Evolutionary conservation across 2,888 invertebrate species (phyloP).

Genomic region (Teleogryllus oceanicus): DNA sequence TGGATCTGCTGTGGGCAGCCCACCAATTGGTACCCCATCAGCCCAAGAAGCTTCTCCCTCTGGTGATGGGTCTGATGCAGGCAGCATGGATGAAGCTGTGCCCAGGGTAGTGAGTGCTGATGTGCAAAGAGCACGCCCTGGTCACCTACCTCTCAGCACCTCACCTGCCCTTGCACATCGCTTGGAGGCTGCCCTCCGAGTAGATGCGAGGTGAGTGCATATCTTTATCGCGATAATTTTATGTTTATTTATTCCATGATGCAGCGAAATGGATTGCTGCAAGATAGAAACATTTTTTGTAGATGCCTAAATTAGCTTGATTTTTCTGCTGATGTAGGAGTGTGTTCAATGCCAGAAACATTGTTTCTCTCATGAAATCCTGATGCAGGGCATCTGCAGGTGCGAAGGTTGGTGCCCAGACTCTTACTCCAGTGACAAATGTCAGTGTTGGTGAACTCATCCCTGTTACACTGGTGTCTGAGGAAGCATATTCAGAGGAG

Average conservation of each 20-base stretch:
- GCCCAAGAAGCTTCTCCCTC: neutral
- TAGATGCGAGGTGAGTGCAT: neutral
- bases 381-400: no score
- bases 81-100: neutral
- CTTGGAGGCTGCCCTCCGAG: neutral
- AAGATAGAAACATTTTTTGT: no score
- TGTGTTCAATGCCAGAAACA: no score
- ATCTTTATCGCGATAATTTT: no score
- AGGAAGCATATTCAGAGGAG: conserved; percentile 44
- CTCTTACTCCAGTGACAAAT: conserved; percentile 51
- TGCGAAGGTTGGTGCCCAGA: conserved; percentile 35
- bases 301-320: no score
- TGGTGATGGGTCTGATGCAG: neutral
- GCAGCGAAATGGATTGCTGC: no score
- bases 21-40: neutral
- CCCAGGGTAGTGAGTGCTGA: neutral
- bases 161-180: neutral
- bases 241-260: no score
- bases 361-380: no score
- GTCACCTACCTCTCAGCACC: neutral
- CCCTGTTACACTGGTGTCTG: conserved; percentile 46
- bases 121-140: neutral
- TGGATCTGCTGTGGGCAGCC: neutral
- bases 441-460: conserved; percentile 51
- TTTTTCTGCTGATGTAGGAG: no score